A percentile compares a stretch with the other conserved stretches of the same genome.
Evolutionary conservation across 2,888 invertebrate species (phyloP).

Genomic region (Choristoneura rosaceana): DNA sequence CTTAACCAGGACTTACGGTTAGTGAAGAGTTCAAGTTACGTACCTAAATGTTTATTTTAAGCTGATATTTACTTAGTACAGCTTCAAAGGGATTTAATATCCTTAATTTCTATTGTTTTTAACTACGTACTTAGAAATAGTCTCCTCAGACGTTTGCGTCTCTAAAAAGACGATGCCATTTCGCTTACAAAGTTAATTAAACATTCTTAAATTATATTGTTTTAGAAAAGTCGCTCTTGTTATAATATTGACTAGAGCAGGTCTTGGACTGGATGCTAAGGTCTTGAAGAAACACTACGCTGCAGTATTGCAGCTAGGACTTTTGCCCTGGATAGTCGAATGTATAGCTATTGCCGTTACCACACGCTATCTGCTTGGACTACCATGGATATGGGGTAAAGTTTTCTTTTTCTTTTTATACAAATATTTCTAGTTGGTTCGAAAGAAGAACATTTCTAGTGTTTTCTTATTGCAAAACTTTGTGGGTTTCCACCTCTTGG

Average conservation of each 20-base stretch:
- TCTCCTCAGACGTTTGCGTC: too few species aligned
- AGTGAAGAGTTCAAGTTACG: conserved; percentile 61
- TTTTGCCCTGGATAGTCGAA: conserved; percentile 92
- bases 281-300: conserved; percentile 90
- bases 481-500: too few species aligned
- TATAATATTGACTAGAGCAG: conserved; percentile 93
- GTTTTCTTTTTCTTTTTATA: neutral
- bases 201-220: conserved; percentile 36
- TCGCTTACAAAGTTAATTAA: neutral
- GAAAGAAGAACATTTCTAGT: neutral
- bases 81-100: too few species aligned
- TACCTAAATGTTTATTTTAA: neutral
- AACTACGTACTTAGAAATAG: too few species aligned
- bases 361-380: conserved; percentile 88
- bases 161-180: too few species aligned
- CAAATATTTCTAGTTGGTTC: neutral
- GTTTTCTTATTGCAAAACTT: too few species aligned
- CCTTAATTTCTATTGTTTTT: too few species aligned
- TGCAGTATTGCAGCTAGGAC: conserved; percentile 90
- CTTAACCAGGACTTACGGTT: conserved; percentile 87
- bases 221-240: conserved; percentile 92
- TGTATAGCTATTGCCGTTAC: conserved; percentile 86
- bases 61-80: neutral
- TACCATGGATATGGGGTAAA: conserved; percentile 92
- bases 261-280: conserved; percentile 91